These are phyloP conservation scores for Plutomurus gul DNA, from an alignment of 1,140 invertebrate species.

Conservation along the genomic window DNA sequence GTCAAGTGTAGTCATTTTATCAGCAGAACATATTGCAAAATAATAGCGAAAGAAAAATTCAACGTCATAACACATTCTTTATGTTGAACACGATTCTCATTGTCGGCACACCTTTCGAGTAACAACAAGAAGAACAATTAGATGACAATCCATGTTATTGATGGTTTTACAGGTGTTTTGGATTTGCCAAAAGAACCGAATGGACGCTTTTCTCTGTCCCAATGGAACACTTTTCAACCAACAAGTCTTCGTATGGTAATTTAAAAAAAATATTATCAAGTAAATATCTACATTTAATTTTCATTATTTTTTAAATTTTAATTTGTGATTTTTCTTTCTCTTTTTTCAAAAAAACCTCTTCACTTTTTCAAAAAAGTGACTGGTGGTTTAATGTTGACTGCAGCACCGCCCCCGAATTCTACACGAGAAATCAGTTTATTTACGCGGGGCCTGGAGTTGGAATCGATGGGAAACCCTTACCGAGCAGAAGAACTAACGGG, in stretches of 20 bases:
- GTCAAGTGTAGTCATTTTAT: constrained; percentile 10
- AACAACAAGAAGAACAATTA: background rate
- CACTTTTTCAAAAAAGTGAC: too few relatives aligned
- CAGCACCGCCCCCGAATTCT: constrained; percentile 57
- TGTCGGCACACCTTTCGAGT: background rate
- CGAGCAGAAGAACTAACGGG: background rate
- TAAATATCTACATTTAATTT: too few relatives aligned
- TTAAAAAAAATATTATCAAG: too few relatives aligned
- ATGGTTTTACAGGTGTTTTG: constrained; percentile 61
- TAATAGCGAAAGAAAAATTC: background rate
- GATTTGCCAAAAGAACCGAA: constrained; percentile 62
- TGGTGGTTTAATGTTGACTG: constrained; percentile 64
- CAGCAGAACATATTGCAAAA: constrained; percentile 15
- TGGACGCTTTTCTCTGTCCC: constrained; percentile 64
- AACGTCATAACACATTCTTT: too few relatives aligned
- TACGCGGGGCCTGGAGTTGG: constrained; percentile 51
- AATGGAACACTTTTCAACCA: constrained; percentile 66
- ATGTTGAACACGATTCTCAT: background rate
- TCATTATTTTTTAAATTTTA: too few relatives aligned
- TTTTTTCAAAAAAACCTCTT: too few relatives aligned
- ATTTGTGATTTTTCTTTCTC: too few relatives aligned
- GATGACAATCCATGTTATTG: background rate
- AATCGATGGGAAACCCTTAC: constrained; percentile 40
- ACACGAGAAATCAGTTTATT: constrained; percentile 59
- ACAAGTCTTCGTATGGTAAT: constrained; percentile 64